Base-by-base conservation (phyloP, 2,113 vertebrate species). In the Takifugu flavidus region DNA sequence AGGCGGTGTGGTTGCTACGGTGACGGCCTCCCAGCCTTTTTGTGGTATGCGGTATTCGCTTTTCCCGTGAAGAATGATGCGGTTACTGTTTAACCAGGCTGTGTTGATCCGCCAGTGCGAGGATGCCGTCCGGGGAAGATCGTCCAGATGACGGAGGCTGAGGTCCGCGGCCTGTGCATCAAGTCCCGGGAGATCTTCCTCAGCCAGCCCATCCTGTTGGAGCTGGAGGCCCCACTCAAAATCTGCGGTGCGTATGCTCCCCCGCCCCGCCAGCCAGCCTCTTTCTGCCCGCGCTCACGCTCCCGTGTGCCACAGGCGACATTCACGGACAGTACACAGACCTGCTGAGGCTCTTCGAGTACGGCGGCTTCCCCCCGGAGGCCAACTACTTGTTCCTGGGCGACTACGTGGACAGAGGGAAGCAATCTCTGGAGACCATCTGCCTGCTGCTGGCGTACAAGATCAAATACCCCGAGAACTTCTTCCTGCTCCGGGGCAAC, bases 41-140 rank as follows among this genome's bases (percentile, higher is more conserved):
- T 20, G 20, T 20, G 20, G 20, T n/a, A n/a, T n/a, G n/a, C n/a
- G n/a, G n/a, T 20, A 20, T 20, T 20, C 20, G 20, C 20, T 20
- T 20, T 20, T 20, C 20, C 20, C 20, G 20, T 20, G 20, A 20
- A 20, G 20, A 20, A 20, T 20, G 20, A 20, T 20, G 20, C 20
- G 20, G 20, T 20, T 20, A 20, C 20, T 20, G 20, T 20, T 20
- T 20, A 20, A 20, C 20, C 20, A 20, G 20, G 20, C 20, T 20
- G n/a, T 13, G 42, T 67, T 3, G 0, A 62, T 51, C 26, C 87
- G 62, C 57, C 86, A 96, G 95, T 98, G 72, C 90, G 95, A 91
- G 95, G 95, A 95, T 98, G 95, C 89, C 95, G 95, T 56, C 95
- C 95, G 8, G 95, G 95, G 67, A 98, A 98, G 90, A 96, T 96